A percentile compares a stretch with the other conserved stretches of the same genome.
phyloP scores from a whole-genome alignment of 2,797 vertebrate species.

The Setipinna tenuifilis region DNA sequence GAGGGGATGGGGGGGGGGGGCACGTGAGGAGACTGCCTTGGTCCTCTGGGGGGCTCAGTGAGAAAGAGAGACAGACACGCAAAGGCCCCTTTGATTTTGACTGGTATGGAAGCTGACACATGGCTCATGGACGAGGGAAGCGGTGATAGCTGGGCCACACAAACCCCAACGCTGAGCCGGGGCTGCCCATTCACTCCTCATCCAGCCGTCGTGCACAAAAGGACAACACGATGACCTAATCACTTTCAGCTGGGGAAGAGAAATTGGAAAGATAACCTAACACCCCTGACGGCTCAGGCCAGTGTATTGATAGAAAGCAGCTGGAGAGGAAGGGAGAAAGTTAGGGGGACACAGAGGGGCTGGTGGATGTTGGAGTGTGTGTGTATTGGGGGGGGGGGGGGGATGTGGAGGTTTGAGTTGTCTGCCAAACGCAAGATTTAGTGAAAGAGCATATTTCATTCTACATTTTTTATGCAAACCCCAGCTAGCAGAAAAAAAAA shows the following conservation, averaged over 20 bases:
- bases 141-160: slow-evolving; percentile 44
- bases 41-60: background rate
- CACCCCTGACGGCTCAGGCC: slow-evolving; percentile 51
- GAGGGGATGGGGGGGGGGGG: background rate
- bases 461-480: slow-evolving; percentile 51
- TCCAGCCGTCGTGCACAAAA: slow-evolving; percentile 45
- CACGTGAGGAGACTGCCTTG: background rate
- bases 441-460: slow-evolving; percentile 52
- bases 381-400: background rate
- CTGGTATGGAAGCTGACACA: slow-evolving; percentile 40
- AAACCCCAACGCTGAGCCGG: slow-evolving; percentile 37
- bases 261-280: slow-evolving; percentile 50
- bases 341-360: slow-evolving; percentile 10
- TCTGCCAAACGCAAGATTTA: slow-evolving; percentile 34
- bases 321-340: slow-evolving; percentile 50
- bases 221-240: slow-evolving; percentile 61
- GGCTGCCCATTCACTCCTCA: slow-evolving; percentile 43
- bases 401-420: slow-evolving; percentile 33
- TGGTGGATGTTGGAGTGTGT: background rate
- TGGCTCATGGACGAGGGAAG: slow-evolving; percentile 21
- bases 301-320: slow-evolving; percentile 56
- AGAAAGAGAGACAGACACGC: slow-evolving; percentile 23
- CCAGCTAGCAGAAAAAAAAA: background rate
- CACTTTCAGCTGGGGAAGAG: slow-evolving; percentile 56
- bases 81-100: slow-evolving; percentile 34